Evolutionary conservation across 2,888 invertebrate genomes (phyloP).

Genomic region (Antheraea yamamai): DNA sequence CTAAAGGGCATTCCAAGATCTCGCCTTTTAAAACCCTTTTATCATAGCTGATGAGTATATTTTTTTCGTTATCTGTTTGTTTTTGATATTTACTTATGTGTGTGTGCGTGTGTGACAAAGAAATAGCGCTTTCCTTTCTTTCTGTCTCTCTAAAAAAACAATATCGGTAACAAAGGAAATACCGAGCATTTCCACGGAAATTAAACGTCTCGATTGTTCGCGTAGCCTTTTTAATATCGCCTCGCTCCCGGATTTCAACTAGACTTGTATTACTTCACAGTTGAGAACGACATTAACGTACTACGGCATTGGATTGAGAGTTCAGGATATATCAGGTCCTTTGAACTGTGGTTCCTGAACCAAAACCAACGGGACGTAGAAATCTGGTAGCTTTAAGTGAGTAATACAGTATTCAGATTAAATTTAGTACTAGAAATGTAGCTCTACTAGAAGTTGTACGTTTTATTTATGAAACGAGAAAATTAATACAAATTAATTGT

Average conservation of each 20-base stretch:
- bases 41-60: too few relatives aligned
- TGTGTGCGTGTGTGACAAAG: background rate
- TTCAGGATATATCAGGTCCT: background rate
- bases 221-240: constrained; percentile 19
- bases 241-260: background rate
- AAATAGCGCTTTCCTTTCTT: background rate
- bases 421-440: too few relatives aligned
- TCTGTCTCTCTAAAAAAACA: constrained; percentile 23
- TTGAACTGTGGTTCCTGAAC: background rate
- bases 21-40: too few relatives aligned
- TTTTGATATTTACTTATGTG: too few relatives aligned
- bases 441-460: too few relatives aligned
- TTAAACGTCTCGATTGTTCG: constrained; percentile 26
- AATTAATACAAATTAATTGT: too few relatives aligned
- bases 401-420: too few relatives aligned
- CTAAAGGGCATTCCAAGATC: too few relatives aligned
- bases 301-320: background rate
- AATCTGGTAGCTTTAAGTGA: too few relatives aligned
- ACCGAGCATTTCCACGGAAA: constrained; percentile 26
- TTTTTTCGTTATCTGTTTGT: too few relatives aligned
- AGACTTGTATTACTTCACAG: background rate
- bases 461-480: too few relatives aligned
- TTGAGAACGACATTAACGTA: background rate
- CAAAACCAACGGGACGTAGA: background rate
- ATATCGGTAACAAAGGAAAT: constrained; percentile 26